Evolutionary conservation across 2,797 vertebrate genomes (phyloP), one percentile per base, ranked within the genome.

Genomic region (Pampus argenteus): DNA sequence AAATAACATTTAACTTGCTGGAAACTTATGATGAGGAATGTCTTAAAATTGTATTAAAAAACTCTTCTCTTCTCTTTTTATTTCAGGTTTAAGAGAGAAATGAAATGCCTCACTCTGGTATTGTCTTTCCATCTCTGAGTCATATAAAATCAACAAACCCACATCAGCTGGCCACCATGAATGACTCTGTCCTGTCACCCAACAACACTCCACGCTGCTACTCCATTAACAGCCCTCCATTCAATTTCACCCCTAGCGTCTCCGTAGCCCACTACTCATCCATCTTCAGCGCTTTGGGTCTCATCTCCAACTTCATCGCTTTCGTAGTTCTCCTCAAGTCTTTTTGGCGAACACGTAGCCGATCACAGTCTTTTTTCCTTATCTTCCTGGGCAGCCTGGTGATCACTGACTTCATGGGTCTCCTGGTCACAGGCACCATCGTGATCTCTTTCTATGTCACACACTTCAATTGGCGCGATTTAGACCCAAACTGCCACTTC

Each of bases 361-460:
- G 88, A 0, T 86, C 95, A 0, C 95, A 97, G 4, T 96, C 97
- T 23, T 97, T 95, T 71, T 99, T 99, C 86, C 94, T 98, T 22
- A 90, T 97, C 73, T 95, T 99, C 79, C 96, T 99, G 13, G 94
- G 95, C 0, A 95, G 97, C 50, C 92, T 99, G 77, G 98, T 99
- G 47, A 85, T 97, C 78, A 99, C 97, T 0, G 98, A 99, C 89
- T 96, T 98, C 84, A 90, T 96, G 94, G 98, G 98, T 11, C 94
- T 99, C 55, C 84, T 97, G 84, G 88, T 97, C 71, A 98, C 97
- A 0, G 95, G 96, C 5, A 85, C 79, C 0, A 95, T 99, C 1
- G 96, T 98, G 36, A 76, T 97, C 50, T 85, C 96, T 14, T 98
- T 95, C 79, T 95, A 97, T 31, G 38, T 93, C 3, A 92, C 83